Percentiles rank a stretch among this genome's conserved stretches.
These are phyloP conservation scores for Actinopyga echinites DNA, from an alignment of 53 echinoderm and acorn worm genomes.

Conservation along the genomic window DNA sequence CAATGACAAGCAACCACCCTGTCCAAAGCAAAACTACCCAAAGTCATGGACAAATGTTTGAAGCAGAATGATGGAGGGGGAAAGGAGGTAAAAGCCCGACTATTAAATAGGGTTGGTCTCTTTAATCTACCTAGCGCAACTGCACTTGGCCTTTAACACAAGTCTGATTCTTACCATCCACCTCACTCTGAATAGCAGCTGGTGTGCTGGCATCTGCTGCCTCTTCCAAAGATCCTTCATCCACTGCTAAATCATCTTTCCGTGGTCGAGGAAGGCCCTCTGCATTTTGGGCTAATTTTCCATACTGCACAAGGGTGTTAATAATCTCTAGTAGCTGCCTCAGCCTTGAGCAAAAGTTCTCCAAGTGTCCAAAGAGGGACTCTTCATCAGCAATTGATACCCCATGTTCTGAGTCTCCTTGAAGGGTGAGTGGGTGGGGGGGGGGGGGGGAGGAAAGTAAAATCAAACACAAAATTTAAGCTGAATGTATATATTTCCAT, in stretches of 20 bases:
- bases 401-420: constrained; percentile 88
- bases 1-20: too few relatives aligned
- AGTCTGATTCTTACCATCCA: not conserved
- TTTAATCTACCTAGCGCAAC: too few relatives aligned
- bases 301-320: constrained; percentile 92
- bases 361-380: constrained; percentile 96
- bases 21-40: too few relatives aligned
- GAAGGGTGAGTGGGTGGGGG: not conserved
- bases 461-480: not conserved
- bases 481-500: too few relatives aligned
- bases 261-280: constrained; percentile 93
- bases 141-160: too few relatives aligned
- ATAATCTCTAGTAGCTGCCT: constrained; percentile 86
- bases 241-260: constrained; percentile 77
- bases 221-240: constrained; percentile 56
- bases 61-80: too few relatives aligned
- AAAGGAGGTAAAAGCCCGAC: too few relatives aligned
- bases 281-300: constrained; percentile 77
- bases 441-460: not conserved
- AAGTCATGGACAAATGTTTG: too few relatives aligned
- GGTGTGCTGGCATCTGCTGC: not conserved
- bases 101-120: too few relatives aligned
- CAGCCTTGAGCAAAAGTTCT: constrained; percentile 85
- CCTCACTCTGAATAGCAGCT: constrained; percentile 8
- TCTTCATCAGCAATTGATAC: constrained; percentile 96